Evolutionary conservation across 2,797 vertebrate genomes (phyloP), one percentile per base, ranked within the genome.

Genomic region (Sebastes taczanowskii): DNA sequence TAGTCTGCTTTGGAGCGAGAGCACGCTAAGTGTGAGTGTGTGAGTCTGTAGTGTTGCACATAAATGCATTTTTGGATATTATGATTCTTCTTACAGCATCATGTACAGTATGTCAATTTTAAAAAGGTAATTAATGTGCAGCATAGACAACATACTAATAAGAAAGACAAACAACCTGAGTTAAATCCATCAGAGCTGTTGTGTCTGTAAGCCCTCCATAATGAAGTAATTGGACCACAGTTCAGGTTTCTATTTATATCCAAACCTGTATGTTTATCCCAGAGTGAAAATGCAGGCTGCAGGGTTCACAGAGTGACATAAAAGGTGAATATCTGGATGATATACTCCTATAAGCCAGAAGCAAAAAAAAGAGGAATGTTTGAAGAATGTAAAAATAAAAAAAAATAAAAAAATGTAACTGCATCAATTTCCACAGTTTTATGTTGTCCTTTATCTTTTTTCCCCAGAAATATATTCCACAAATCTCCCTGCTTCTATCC

Each of bases 181-280:
- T 20, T 80, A 70, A 74, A 64, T 25, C 49, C 52, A 69, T 61
- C 60, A n/a, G 16, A 58, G n/a, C 23, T 38, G 35, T n/a, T 32
- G 63, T 61, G 30, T 75, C 29, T 49, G 18, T 71, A 58, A 80
- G 84, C 70, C 76, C 71, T 68, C 32, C 71, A 76, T 90, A 91
- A 89, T 82, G 34, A 86, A 73, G 77, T 85, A 70, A 86, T 61
- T 83, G 42, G 62, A 68, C 77, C 77, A 74, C 32, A 79, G 80
- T 80, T 80, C 62, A 83, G 58, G 76, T 52, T 81, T 71, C 71
- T 88, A 78, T 90, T 91, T 83, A 74, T 25, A 81, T 58, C 74
- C 27, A 62, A 16, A 64, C 72, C 22, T 71, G 35, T 60, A 38
- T 60, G 13, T 70, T 74, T 74, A 59, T 32, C 65, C 30, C 13